Evolutionary conservation across 2,797 vertebrate species (phyloP), one percentile per base, ranked within the genome.

Genomic region (Sorex maritimensis): DNA sequence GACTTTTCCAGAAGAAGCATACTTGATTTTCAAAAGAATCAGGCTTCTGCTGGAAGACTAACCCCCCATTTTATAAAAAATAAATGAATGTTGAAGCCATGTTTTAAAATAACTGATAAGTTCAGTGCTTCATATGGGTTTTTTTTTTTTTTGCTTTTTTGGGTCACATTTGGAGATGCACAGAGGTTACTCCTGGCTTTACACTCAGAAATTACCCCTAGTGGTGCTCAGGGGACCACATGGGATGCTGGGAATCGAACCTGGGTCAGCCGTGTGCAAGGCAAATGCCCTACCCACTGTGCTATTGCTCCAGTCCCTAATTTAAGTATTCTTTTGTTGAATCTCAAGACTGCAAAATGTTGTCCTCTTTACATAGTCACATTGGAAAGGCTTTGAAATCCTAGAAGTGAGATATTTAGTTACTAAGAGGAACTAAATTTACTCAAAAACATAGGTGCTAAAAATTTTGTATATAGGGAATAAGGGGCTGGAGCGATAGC

Each of bases 1-100:
- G 69, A 91, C 30, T 71, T 86, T 88, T 86, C 11, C 28, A 68
- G 73, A 23, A 26, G 41, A 79, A 89, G 72, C 28, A 83, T 68
- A 34, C 10, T 79, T 44, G 41, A 44, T 44, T 44, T 44, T 7
- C 41, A 44, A 44, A 44, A 44, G 41, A 74, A 83, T 11, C 46
- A 77, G 28, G 24, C 1, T 88, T 94, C 15, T 79, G 38, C 1
- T 67, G 5, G 11, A 91, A 88, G 34, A 44, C 30, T 61, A 1
- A 23, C 58, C 58, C 58, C 23, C 14, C 38, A 52, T 82, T 34
- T 61, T 92, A 55, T 41, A 72, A 44, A 21, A 23, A 79, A 17
- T 52, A 83, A 93, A 46, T 19, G n/a, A 65, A 74, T 17, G 44
- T 1, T 30, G 17, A 44, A 88, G n/a, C 23, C 41, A 2, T 74